Evolutionary conservation across 30 jellyfish, hydroid and myxozoan genomes (phyloP).

Genomic region (Aurelia aurita complex sp. Pacific): DNA sequence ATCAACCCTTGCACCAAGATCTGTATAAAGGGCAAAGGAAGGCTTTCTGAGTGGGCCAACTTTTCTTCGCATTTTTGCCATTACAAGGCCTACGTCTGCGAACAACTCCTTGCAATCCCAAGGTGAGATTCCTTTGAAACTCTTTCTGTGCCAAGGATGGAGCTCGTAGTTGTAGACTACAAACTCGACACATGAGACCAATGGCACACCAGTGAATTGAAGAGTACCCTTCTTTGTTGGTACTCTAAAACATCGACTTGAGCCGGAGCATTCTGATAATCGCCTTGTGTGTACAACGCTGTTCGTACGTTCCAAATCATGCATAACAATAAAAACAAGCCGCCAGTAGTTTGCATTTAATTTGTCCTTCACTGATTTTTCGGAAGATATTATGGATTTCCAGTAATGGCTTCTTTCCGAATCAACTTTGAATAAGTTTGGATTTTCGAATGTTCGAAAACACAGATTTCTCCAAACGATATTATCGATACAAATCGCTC

Average conservation of each 20-base stretch:
- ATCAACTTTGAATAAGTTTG: slow-evolving; percentile 39
- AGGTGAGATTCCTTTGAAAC: slow-evolving; percentile 17
- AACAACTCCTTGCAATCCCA: slow-evolving; percentile 9
- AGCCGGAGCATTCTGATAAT: slow-evolving; percentile 53
- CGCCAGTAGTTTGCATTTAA: slow-evolving; percentile 40
- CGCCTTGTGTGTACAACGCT: slow-evolving; percentile 56
- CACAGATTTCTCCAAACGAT: slow-evolving; percentile 58
- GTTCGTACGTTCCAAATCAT: slow-evolving; percentile 42
- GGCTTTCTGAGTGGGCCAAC: slow-evolving; percentile 27
- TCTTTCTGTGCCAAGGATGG: slow-evolving; percentile 49
- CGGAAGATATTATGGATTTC: background rate
- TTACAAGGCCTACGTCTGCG: slow-evolving; percentile 28
- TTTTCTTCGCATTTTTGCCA: slow-evolving; percentile 23
- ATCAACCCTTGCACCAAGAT: slow-evolving; percentile 33
- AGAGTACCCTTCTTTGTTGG: slow-evolving; percentile 40
- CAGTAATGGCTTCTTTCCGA: background rate
- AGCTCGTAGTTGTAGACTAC: slow-evolving; percentile 36
- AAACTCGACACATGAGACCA: slow-evolving; percentile 52
- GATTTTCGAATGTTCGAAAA: slow-evolving; percentile 44
- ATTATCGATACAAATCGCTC: slow-evolving; percentile 34
- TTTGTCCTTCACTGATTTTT: background rate
- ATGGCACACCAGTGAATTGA: slow-evolving; percentile 33
- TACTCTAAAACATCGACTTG: background rate
- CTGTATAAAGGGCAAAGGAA: slow-evolving; percentile 57
- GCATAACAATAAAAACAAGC: slow-evolving; percentile 33